Evolutionary conservation across 2,797 vertebrate species (phyloP), one percentile per base, ranked within the genome.

Genomic region (Spatula clypeata): DNA sequence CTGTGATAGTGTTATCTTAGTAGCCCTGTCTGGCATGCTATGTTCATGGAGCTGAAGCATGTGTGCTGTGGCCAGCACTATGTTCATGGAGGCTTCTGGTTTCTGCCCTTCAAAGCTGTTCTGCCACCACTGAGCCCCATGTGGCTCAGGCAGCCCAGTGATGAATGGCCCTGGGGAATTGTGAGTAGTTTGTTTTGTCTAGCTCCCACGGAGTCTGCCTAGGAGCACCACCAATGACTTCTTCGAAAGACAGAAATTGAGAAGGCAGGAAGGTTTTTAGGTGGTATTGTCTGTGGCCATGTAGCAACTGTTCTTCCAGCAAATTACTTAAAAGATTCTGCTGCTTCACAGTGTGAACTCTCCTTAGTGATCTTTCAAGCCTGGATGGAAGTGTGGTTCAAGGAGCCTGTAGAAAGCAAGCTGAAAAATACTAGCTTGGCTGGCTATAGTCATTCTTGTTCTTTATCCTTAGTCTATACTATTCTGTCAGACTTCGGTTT

Each of bases 31-130:
- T 4, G 6, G 2, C 71, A 49, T 42, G 31, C 31, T 49, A 11
- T 17, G 16, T 77, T 38, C 26, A 17, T 23, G 23, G 18, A n/a
- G 24, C 47, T 2, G 47, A 49, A 83, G 38, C 18, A 17, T 70
- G 27, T 2, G 3, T 6, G 11, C 34, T 79, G 36, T 88, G 65
- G 26, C 31, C 10, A 18, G 6, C 13, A 7, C 23, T 36, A 0
- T 0, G n/a, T 61, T 91, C 19, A 1, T 29, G 3, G 47, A 42
- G 44, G 31, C 60, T 8, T 60, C 1, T 34, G 0, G 4, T 54
- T 16, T 42, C 49, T 60, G 14, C 31, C 16, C 27, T 84, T 53
- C 62, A 64, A 27, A 79, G 36, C 12, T 3, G 27, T 24, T 66
- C 79, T 70, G 64, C 29, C 17, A 49, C 17, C 11, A 16, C 18